Base-by-base conservation (phyloP, 2,797 vertebrate genomes). In the Sebastes steindachneri region DNA sequence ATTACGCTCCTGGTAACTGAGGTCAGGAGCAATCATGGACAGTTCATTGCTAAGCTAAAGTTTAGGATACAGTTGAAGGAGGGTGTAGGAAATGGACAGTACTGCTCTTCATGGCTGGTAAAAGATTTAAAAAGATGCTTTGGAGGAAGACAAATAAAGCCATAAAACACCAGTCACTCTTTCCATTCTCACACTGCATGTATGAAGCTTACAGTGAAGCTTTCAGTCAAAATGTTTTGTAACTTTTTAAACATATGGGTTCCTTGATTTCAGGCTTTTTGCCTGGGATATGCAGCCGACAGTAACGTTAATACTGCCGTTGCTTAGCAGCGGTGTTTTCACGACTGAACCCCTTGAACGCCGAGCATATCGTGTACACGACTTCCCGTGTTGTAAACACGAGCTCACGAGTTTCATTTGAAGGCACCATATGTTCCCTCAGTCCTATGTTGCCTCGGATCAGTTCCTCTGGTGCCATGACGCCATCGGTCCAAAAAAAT, bases 1-100 rank as follows among this genome's bases (percentile, higher is more conserved):
- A 72, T 86, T 76, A 74, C 68, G 51, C 73, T 28, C 8, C 65
- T 58, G 64, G 77, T 69, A 74, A 82, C 64, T 14, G 26, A 71
- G 58, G 75, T 89, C 82, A 83, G 64, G 9, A 45, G 41, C 48
- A 73, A 66, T 83, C 79, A 86, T 63, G 48, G 23, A 45, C 60
- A 55, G 48, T 82, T 83, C 78, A 82, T 65, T 53, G 45, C 35
- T 67, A 41, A 68, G 31, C 68, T 25, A 62, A 75, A 25, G 66
- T 35, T 73, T 33, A 54, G 21, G 54, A 25, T 74, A 21, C 17
- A 31, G 41, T 68, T 37, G 25, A 75, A 45, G 68, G n/a, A 74
- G 10, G 15, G 33, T 0, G 3, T 7, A 7, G 28, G 17, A 31
- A 33, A 66, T 23, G 9, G 26, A 72, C 12, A 70, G 23, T 11